Evolutionary conservation across 1,140 invertebrate species (phyloP).

Genomic region (Bactericera cockerelli): DNA sequence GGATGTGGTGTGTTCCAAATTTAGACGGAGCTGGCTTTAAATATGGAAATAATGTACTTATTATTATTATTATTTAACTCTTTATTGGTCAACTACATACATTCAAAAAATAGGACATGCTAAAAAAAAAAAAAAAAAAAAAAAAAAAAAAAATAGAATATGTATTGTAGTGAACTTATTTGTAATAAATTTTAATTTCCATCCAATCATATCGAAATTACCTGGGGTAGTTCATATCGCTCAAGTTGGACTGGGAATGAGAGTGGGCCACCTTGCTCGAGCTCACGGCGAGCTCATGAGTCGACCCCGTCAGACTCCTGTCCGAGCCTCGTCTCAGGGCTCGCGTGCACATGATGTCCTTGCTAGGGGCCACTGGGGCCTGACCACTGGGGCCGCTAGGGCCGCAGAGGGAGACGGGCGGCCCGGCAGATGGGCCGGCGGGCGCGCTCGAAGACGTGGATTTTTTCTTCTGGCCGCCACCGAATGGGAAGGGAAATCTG

Average conservation of each 20-base stretch:
- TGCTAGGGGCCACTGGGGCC: conserved; percentile 17
- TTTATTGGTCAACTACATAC: too few species aligned
- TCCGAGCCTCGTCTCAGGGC: conserved; percentile 48
- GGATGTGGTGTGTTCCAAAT: too few species aligned
- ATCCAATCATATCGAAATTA: too few species aligned
- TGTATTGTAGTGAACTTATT: too few species aligned
- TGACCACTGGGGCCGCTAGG: conserved; percentile 17
- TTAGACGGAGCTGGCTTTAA: too few species aligned
- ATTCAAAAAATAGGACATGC: too few species aligned
- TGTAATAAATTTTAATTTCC: too few species aligned
- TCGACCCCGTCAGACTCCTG: conserved; percentile 61
- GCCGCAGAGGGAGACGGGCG: conserved; percentile 16
- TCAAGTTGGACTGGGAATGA: conserved; percentile 64
- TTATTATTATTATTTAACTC: too few species aligned
- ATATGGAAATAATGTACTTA: too few species aligned
- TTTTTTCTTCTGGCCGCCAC: conserved; percentile 54
- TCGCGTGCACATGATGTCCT: background rate
- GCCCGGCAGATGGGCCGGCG: conserved; percentile 6
- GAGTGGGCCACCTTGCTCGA: conserved; percentile 48
- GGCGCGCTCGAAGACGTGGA: conserved; percentile 36
- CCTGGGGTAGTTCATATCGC: conserved; percentile 54
- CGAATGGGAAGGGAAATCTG: conserved; percentile 52
- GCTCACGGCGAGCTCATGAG: conserved; percentile 55
- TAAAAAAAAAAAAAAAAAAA: too few species aligned
- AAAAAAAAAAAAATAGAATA: too few species aligned